A percentile compares a stretch with the other conserved stretches of the same genome.
phyloP scores from a whole-genome alignment of 2,797 vertebrate genomes.

The Pangasius sanitwongsei region DNA sequence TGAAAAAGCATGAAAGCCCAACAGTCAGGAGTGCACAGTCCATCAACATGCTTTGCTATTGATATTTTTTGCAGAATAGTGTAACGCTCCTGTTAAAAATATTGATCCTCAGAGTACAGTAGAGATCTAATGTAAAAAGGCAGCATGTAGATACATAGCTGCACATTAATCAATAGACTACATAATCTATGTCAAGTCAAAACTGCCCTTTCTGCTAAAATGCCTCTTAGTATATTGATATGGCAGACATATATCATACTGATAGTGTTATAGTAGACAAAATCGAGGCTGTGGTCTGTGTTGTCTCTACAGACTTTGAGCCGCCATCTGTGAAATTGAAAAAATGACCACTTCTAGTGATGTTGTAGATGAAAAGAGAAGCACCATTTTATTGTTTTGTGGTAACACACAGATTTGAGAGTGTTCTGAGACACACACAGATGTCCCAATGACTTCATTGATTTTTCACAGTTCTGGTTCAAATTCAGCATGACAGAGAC shows the following conservation, averaged over 20 bases:
- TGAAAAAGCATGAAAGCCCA: background rate
- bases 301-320: conserved; percentile 35
- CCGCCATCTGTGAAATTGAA: conserved; percentile 34
- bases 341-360: conserved; percentile 8
- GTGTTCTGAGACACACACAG: background rate
- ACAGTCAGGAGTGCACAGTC: background rate
- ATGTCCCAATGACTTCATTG: conserved; percentile 6
- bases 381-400: background rate
- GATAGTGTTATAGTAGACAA: conserved; percentile 21
- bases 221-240: conserved; percentile 6
- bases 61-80: background rate
- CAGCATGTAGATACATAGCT: background rate
- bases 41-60: background rate
- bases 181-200: conserved; percentile 16
- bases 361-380: background rate
- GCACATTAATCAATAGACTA: conserved; percentile 5
- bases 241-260: conserved; percentile 23
- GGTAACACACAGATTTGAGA: background rate
- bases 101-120: conserved; percentile 1
- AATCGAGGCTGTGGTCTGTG: conserved; percentile 7
- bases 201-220: conserved; percentile 28
- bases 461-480: conserved; percentile 19
- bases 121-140: background rate
- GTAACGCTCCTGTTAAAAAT: background rate
- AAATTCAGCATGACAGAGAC: conserved; percentile 15